Evolutionary conservation across 1,140 invertebrate species (phyloP).

Genomic region (Caenorhabditis brenneri): DNA sequence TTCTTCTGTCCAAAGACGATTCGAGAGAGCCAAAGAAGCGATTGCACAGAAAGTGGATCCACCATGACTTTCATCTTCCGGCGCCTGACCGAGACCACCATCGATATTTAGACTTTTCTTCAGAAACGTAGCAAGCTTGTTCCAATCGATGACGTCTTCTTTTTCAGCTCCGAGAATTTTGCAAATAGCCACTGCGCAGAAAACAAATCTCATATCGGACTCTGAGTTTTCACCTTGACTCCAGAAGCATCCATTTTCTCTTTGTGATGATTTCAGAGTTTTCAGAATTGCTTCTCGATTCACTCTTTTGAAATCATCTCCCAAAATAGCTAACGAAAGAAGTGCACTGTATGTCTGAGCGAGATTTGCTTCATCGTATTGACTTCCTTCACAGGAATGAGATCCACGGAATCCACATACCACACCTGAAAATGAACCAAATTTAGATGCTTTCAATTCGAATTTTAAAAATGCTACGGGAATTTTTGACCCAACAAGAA

Average conservation of each 20-base stretch:
- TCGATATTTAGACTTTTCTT: constrained; percentile 79
- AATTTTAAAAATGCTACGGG: not conserved
- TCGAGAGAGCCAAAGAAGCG: constrained; percentile 77
- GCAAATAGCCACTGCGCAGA: constrained; percentile 89
- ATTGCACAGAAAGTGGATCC: constrained; percentile 94
- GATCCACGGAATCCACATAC: constrained; percentile 65
- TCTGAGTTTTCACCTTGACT: constrained; percentile 78
- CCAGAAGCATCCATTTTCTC: constrained; percentile 74
- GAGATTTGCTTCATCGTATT: constrained; percentile 62
- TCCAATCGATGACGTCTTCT: constrained; percentile 84
- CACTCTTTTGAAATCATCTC: constrained; percentile 85
- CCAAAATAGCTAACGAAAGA: constrained; percentile 83
- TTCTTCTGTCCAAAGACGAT: constrained; percentile 63
- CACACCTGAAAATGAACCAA: constrained; percentile 18
- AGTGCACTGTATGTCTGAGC: constrained; percentile 90
- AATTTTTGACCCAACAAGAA: not conserved
- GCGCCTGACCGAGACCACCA: constrained; percentile 87
- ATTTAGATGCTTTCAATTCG: not conserved
- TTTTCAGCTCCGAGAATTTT: constrained; percentile 83
- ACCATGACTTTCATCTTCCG: constrained; percentile 88
- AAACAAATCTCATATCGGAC: constrained; percentile 95
- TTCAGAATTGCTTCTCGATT: constrained; percentile 81
- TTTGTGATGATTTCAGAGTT: constrained; percentile 77
- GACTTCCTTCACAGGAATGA: constrained; percentile 31
- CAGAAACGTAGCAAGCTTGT: constrained; percentile 57